phyloP scores from a whole-genome alignment of 1,140 invertebrate species.

The Onthophagus taurus region DNA sequence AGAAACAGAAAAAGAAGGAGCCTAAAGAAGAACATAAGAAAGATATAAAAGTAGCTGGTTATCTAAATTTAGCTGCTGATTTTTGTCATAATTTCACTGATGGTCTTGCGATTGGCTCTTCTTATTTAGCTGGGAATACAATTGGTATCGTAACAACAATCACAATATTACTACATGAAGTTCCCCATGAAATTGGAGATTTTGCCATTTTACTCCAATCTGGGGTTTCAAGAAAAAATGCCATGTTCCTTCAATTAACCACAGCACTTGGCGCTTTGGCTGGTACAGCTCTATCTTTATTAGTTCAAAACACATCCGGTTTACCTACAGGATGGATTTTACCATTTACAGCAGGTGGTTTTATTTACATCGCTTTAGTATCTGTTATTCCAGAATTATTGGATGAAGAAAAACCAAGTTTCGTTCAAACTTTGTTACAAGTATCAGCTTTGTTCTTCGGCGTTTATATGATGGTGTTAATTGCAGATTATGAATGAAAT shows the following conservation, averaged over 20 bases:
- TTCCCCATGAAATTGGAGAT: conserved; percentile 97
- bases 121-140: conserved; percentile 80
- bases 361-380: conserved; percentile 97
- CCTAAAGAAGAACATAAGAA: conserved; percentile 28
- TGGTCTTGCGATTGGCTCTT: conserved; percentile 92
- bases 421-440: conserved; percentile 80
- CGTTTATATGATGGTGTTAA: conserved; percentile 88
- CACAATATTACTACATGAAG: conserved; percentile 91
- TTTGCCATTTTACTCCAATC: conserved; percentile 95
- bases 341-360: conserved; percentile 94
- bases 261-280: conserved; percentile 92
- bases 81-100: conserved; percentile 97
- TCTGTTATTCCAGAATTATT: conserved; percentile 92
- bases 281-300: conserved; percentile 79
- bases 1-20: conserved; percentile 30
- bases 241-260: conserved; percentile 81
- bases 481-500: conserved; percentile 73
- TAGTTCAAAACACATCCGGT: conserved; percentile 63
- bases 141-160: conserved; percentile 82
- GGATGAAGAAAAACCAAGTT: conserved; percentile 61
- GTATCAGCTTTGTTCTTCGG: conserved; percentile 72
- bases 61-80: conserved; percentile 89
- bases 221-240: conserved; percentile 81
- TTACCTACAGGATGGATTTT: conserved; percentile 77
- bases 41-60: conserved; percentile 86